Conservation (phyloP, 2,888 invertebrate genomes). For the Rhingia rostrata region DNA sequence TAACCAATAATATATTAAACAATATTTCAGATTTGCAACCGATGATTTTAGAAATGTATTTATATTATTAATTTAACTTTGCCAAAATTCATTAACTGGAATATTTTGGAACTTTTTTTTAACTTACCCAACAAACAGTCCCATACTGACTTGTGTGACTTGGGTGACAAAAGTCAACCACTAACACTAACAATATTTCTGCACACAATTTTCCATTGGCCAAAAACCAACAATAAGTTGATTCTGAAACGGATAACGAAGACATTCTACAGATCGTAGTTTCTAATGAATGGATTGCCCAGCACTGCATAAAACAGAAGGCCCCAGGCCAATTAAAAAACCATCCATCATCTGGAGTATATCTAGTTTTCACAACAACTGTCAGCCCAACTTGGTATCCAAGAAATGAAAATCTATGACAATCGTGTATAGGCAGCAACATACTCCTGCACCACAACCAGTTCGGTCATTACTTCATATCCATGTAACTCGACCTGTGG, state of each 20-base stretch:
- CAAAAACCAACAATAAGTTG: conserved; percentile 9
- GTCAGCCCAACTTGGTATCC: background rate
- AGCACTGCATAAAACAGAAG: background rate
- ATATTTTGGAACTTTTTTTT: too few relatives aligned
- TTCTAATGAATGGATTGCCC: conserved; percentile 39
- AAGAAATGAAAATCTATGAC: conserved; percentile 35
- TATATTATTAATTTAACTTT: too few relatives aligned
- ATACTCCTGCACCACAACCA: conserved; percentile 8
- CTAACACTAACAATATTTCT: too few relatives aligned
- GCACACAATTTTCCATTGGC: background rate
- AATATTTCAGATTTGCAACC: too few relatives aligned
- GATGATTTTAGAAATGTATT: too few relatives aligned
- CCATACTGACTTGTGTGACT: too few relatives aligned
- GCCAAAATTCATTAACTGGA: too few relatives aligned
- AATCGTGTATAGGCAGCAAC: background rate
- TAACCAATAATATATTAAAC: too few relatives aligned
- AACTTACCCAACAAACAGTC: too few relatives aligned
- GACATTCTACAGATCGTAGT: background rate
- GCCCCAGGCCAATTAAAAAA: conserved; percentile 43
- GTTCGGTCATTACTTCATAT: conserved; percentile 26
- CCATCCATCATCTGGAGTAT: conserved; percentile 46
- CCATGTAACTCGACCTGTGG: conserved; percentile 27
- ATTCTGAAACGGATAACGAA: conserved; percentile 10
- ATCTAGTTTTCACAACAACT: conserved; percentile 21
- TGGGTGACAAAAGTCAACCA: too few relatives aligned